Evolutionary conservation across 2,888 invertebrate species (phyloP), one percentile per base, ranked within the genome.

Genomic region (Drosophila basisetae): DNA sequence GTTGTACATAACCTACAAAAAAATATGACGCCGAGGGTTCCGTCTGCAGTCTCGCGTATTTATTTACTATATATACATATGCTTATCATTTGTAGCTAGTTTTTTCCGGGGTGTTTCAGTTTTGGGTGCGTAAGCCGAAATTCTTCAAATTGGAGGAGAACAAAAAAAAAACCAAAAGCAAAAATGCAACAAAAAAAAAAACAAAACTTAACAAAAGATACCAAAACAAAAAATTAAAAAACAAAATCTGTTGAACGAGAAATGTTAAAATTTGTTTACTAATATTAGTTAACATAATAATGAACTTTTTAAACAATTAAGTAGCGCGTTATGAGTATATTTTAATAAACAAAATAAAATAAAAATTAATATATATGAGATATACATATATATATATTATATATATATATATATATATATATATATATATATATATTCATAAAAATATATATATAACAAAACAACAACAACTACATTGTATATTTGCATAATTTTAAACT

Each of bases 281-380:
- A 78, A 89, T 84, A 86, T 89, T 86, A 87, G 81, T 89, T 83
- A 90, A 78, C 67, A 76, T 59, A 76, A 68, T 74, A 77, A 77
- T 72, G 55, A 69, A 86, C 75, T 89, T 90, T 90, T 89, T 82
- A 90, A 90, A 85, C 70, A 76, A 89, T 89, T 90, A 90, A 90
- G 90, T 84, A 88, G 87, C 85, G 81, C 83, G 90, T 87, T 91
- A 87, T 91, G 77, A 78, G 77, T 89, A 85, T 90, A 89, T 87
- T 89, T 89, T 90, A 77, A 86, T 82, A 85, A 77, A 47, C 54
- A 78, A 83, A 59, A 58, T 53, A 67, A 68, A 52, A 75, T 25
- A 58, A 62, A 68, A 49, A 37, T 28, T 35, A 68, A 71, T 66
- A 72, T 69, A 58, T 73, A 79, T 66, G 66, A 66, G 55, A 63